Evolutionary conservation across 2,113 vertebrate species (phyloP).

Genomic region (Hydrochoerus hydrochaeris): DNA sequence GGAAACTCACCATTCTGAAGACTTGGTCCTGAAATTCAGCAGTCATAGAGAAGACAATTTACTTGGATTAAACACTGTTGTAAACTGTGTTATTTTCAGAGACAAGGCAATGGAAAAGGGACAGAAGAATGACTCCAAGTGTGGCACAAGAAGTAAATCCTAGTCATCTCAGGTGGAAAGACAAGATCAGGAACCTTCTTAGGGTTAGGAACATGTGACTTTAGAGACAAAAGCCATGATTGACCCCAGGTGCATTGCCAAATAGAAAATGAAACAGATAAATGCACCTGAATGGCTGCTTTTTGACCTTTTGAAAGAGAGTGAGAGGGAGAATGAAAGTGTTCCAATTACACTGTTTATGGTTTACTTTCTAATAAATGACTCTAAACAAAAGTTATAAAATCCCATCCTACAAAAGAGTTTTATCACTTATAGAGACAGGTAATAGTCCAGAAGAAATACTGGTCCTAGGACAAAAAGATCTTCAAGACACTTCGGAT

Average conservation of each 20-base stretch:
- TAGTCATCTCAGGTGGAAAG: not conserved
- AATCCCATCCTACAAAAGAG: not conserved
- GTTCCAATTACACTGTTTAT: not conserved
- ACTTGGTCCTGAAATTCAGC: not conserved
- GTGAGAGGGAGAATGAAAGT: not conserved
- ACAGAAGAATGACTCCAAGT: not conserved
- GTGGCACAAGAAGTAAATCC: not conserved
- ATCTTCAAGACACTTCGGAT: not conserved
- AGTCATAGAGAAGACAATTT: not conserved
- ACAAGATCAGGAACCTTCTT: not conserved
- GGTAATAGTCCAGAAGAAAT: not conserved
- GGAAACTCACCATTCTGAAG: not conserved
- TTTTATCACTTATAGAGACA: not conserved
- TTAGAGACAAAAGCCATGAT: not conserved
- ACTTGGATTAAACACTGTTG: not conserved
- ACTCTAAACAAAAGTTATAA: not conserved
- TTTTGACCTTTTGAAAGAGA: not conserved
- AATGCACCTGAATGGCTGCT: not conserved
- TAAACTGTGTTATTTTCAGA: not conserved
- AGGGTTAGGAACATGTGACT: not conserved
- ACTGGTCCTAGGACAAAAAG: not conserved
- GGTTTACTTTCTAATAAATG: not conserved
- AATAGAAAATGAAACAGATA: not conserved
- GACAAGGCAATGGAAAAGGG: not conserved
- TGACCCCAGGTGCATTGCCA: not conserved